These are phyloP conservation scores for Cantharis lateralis DNA, from an alignment of 2,888 invertebrate genomes.

Conservation along the genomic window DNA sequence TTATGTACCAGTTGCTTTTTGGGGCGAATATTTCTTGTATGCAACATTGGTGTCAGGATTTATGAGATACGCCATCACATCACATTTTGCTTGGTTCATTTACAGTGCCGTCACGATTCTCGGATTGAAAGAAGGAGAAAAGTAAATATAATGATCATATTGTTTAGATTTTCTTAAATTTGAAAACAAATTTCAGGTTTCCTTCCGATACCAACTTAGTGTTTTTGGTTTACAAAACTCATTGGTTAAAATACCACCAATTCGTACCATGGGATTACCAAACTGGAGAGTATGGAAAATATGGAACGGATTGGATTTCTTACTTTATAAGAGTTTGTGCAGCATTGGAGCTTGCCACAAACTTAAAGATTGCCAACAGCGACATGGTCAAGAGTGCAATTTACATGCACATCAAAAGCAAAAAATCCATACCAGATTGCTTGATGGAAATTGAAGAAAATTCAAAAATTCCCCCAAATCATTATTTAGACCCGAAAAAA, in stretches of 20 bases:
- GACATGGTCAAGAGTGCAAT: constrained; percentile 68
- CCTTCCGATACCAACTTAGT: constrained; percentile 75
- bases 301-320: constrained; percentile 69
- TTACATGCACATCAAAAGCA: constrained; percentile 61
- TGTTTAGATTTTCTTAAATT: neutral
- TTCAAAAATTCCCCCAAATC: constrained; percentile 55
- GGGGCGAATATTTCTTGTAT: constrained; percentile 69
- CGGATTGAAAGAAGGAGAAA: constrained; percentile 71
- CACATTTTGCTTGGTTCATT: constrained; percentile 72
- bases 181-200: constrained; percentile 56
- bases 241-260: constrained; percentile 84
- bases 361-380: constrained; percentile 68
- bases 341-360: constrained; percentile 67
- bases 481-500: constrained; percentile 41
- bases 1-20: constrained; percentile 79
- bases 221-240: constrained; percentile 74
- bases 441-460: constrained; percentile 57
- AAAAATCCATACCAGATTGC: constrained; percentile 62
- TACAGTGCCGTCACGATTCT: constrained; percentile 75
- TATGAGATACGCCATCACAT: constrained; percentile 67
- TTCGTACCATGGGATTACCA: constrained; percentile 79
- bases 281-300: constrained; percentile 79
- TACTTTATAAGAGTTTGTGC: constrained; percentile 72
- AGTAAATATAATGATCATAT: constrained; percentile 62
- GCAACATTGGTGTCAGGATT: constrained; percentile 71